Conservation (phyloP, 2,113 vertebrate genomes). For the Macrotus californicus region DNA sequence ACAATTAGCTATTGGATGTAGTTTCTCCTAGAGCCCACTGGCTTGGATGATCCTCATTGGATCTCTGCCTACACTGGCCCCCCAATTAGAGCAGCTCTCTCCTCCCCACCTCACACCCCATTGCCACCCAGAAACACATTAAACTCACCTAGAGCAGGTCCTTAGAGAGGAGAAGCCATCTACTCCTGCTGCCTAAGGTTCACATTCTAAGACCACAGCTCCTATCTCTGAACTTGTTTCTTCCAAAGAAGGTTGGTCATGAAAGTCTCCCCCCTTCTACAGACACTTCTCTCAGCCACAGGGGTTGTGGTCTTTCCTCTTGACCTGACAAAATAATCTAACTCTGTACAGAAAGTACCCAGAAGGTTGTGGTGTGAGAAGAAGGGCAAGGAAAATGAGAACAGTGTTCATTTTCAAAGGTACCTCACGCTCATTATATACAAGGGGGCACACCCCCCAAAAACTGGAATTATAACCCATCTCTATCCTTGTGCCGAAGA, state of each 20-base stretch:
- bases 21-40: background rate
- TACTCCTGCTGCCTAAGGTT: background rate
- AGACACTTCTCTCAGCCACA: background rate
- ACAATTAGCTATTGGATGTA: background rate
- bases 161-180: background rate
- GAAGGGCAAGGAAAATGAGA: background rate
- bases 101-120: background rate
- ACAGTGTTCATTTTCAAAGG: background rate
- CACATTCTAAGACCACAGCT: background rate
- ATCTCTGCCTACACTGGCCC: background rate
- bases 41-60: background rate
- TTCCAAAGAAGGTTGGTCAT: background rate
- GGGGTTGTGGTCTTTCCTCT: background rate
- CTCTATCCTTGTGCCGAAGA: too few relatives aligned
- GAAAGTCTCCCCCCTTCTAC: background rate
- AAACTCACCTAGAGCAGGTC: background rate
- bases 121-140: background rate
- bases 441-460: too few relatives aligned
- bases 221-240: background rate
- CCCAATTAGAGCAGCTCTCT: background rate
- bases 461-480: too few relatives aligned
- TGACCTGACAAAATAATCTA: background rate
- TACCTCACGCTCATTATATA: background rate
- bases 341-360: background rate
- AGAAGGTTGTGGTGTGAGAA: background rate